Base-by-base conservation (phyloP, 2,888 invertebrate species). In the Pediacus dermestoides region DNA sequence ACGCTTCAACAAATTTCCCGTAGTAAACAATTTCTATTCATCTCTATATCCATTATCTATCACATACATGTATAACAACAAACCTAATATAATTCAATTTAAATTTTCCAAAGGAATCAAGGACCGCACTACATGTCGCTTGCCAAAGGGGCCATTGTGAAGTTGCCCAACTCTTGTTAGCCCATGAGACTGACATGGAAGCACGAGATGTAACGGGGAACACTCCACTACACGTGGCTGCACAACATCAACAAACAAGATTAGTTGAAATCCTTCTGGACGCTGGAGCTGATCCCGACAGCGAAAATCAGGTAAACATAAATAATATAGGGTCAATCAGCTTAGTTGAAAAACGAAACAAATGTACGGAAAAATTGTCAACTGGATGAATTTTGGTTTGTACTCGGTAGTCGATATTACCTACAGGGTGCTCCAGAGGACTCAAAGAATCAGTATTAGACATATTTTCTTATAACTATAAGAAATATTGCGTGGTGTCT, bases 171-270 rank as follows among this genome's bases (percentile, higher is more conserved):
- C 71, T 77, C 51, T 70, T 79, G 11, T 60, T 79, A 36, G 66
- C 67, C 10, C 68, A 73, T 42, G 79, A 79, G 7, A 82, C 82
- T 1, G 75, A 81, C 40, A 75, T 81, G 52, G 83, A 85, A 57
- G 79, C 80, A 16, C 74, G 76, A 42, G 87, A 88, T 61, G 74
- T 76, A 53, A 79, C 80, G 9, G 87, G 85, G 8, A 81, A 76
- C 53, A 82, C 85, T 3, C 82, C 88, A 0, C 73, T 89, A 15
- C 88, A 88, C 60, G 74, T 84, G 33, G 86, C 88, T 0, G 81
- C 85, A 1, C 82, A 84, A 50, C 81, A 83, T 57, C 80, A 85
- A 48, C 82, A 86, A 58, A 80, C 85, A 0, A 80, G 78, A 47
- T 74, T 87, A 10, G 86, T 84, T n/a, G 75, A 78, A 46, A 69